Conservation (phyloP, 2,888 invertebrate genomes). For the Oscheius sp. region DNA sequence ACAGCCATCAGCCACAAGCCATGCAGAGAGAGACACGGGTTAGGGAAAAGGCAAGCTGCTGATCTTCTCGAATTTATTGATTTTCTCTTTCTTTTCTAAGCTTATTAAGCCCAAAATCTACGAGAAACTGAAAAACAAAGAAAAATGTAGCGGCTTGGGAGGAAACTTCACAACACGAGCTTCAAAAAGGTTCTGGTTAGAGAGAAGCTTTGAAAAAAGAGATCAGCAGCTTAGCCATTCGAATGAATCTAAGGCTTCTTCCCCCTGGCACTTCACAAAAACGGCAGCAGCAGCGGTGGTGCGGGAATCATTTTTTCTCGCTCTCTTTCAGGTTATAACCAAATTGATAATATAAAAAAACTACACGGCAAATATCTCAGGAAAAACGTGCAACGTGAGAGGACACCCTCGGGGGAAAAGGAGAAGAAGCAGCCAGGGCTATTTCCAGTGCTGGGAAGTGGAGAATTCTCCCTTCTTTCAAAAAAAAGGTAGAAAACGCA, state of each 20-base stretch:
- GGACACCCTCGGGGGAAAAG: neutral
- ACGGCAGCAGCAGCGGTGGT: conserved; percentile 1
- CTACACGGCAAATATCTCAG: conserved; percentile 32
- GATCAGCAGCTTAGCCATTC: conserved; percentile 3
- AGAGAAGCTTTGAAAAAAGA: neutral
- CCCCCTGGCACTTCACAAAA: too few species aligned
- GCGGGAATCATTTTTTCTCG: neutral
- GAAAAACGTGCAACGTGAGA: conserved; percentile 8
- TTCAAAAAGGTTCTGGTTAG: too few species aligned
- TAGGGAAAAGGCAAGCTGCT: neutral
- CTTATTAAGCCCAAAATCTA: neutral
- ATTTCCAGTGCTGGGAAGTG: too few species aligned
- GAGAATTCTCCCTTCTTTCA: neutral
- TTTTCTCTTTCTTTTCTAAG: neutral
- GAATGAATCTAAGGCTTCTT: too few species aligned
- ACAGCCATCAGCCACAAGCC: conserved; percentile 60
- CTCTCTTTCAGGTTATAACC: conserved; percentile 28
- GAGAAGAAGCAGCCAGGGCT: conserved; percentile 1
- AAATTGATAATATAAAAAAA: conserved; percentile 28
- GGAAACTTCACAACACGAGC: neutral
- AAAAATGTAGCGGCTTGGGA: neutral
- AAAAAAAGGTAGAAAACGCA: conserved; percentile 3
- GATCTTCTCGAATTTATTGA: neutral
- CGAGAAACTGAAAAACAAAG: neutral
- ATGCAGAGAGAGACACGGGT: conserved; percentile 27